A percentile compares a stretch with the other conserved stretches of the same genome.
Evolutionary conservation across 2,888 invertebrate species (phyloP).

Genomic region (Phalangium opilio): DNA sequence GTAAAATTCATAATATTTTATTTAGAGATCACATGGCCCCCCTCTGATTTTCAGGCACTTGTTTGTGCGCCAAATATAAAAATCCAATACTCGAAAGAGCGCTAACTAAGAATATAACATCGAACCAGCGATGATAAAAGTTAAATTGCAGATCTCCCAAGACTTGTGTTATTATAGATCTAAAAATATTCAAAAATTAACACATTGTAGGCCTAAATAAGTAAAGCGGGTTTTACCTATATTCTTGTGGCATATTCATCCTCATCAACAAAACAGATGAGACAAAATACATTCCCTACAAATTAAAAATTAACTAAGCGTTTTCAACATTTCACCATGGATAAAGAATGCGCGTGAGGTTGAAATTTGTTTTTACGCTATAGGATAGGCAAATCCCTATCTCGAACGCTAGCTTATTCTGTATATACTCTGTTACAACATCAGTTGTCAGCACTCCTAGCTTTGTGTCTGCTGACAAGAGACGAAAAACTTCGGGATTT

Average conservation of each 20-base stretch:
- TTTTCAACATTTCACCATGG: too few relatives aligned
- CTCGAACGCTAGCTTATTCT: too few relatives aligned
- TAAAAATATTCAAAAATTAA: conserved; percentile 15
- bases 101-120: conserved; percentile 94
- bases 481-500: too few relatives aligned
- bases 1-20: too few relatives aligned
- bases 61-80: conserved; percentile 86
- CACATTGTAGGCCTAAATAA: background rate
- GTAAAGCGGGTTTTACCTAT: conserved; percentile 36
- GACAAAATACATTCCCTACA: conserved; percentile 94
- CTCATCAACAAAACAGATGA: conserved; percentile 91
- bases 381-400: too few relatives aligned
- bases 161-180: conserved; percentile 79
- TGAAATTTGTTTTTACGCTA: too few relatives aligned
- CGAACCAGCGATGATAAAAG: conserved; percentile 99
- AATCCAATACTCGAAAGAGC: conserved; percentile 90
- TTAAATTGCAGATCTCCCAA: conserved; percentile 94
- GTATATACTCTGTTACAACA: too few relatives aligned
- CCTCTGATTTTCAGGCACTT: conserved; percentile 38
- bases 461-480: too few relatives aligned
- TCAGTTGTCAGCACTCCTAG: too few relatives aligned
- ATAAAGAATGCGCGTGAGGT: too few relatives aligned
- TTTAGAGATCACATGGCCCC: too few relatives aligned
- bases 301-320: too few relatives aligned
- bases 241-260: conserved; percentile 99